phyloP scores from a whole-genome alignment of 1,140 invertebrate genomes.

The Macrobrachium rosenbergii region DNA sequence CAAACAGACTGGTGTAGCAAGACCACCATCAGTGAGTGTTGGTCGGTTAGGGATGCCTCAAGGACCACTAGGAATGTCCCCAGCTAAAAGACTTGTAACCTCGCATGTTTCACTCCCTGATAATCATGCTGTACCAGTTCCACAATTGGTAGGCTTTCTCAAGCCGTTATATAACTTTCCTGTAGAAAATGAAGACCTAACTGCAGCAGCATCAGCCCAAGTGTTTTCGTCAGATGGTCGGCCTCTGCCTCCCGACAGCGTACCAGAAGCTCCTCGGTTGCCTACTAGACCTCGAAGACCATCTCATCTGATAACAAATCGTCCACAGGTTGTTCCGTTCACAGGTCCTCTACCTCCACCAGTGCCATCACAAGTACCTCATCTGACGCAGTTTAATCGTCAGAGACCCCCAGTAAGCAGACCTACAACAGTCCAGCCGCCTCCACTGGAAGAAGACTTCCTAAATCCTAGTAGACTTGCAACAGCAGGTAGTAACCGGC shows the following conservation, averaged over 20 bases:
- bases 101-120: conserved; percentile 75
- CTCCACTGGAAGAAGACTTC: conserved; percentile 23
- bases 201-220: conserved; percentile 35
- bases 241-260: conserved; percentile 74
- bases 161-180: conserved; percentile 82
- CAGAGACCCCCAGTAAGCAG: conserved; percentile 31
- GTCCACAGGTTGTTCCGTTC: conserved; percentile 80
- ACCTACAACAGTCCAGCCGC: conserved; percentile 17
- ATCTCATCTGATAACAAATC: conserved; percentile 30
- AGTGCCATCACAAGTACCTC: conserved; percentile 69
- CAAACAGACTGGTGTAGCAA: neutral
- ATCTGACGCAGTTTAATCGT: conserved; percentile 43
- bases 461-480: neutral
- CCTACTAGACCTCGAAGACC: neutral
- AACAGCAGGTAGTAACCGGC: conserved; percentile 11
- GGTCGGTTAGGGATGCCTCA: conserved; percentile 30
- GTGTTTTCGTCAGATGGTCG: conserved; percentile 77
- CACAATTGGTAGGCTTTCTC: conserved; percentile 37
- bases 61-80: neutral
- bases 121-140: conserved; percentile 35
- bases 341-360: conserved; percentile 79
- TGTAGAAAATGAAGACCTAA: conserved; percentile 66
- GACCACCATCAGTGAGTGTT: conserved; percentile 29
- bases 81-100: conserved; percentile 13
- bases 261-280: conserved; percentile 76